Evolutionary conservation across 2,888 invertebrate genomes (phyloP).

Genomic region (Tenthredo mesomela): DNA sequence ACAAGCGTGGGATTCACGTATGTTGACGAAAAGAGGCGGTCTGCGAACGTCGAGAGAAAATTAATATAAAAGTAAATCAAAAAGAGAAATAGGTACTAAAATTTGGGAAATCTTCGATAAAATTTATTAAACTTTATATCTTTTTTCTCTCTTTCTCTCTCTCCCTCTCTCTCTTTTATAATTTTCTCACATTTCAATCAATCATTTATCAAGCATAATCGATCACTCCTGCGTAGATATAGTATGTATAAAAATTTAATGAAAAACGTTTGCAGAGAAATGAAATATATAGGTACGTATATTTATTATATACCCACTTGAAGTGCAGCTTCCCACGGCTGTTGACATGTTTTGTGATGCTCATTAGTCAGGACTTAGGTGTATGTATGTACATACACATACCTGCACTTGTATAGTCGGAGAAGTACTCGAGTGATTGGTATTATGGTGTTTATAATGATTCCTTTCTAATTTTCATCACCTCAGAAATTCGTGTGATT

Average conservation of each 20-base stretch:
- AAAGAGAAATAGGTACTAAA: neutral
- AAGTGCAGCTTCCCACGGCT: conserved; percentile 73
- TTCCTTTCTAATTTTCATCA: neutral
- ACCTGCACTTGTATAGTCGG: no score
- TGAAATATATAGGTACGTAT: neutral
- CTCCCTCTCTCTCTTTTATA: no score
- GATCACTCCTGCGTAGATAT: neutral
- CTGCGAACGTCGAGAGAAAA: neutral
- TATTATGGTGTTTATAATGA: conserved; percentile 51
- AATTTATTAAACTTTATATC: neutral
- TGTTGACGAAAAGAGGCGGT: no score
- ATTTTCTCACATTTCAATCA: neutral
- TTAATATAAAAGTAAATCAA: neutral
- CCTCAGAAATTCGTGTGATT: no score
- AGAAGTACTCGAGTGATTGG: conserved; percentile 46
- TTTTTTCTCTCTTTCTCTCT: neutral
- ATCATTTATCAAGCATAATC: neutral
- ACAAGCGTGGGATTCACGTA: no score
- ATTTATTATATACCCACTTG: neutral
- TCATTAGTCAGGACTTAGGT: conserved; percentile 70
- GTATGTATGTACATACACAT: no score
- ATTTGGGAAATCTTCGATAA: no score
- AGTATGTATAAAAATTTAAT: neutral
- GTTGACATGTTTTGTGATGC: conserved; percentile 76
- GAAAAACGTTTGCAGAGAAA: neutral